These are phyloP conservation scores for Leptoclinus maculatus DNA, from an alignment of 2,797 vertebrate genomes.

Conservation along the genomic window DNA sequence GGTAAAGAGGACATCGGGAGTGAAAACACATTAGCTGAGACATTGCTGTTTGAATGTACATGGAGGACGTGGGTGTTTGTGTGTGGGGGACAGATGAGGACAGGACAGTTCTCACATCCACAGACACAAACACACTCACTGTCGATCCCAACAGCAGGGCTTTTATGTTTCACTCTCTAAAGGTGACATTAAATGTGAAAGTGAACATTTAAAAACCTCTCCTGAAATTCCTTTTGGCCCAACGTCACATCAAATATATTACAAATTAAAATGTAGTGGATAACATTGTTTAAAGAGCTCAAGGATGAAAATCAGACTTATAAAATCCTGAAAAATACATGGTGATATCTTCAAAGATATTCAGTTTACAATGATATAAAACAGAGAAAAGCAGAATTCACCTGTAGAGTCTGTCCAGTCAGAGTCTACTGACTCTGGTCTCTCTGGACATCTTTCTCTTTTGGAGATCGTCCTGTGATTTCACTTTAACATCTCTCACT, in stretches of 20 bases:
- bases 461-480: too few relatives aligned
- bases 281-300: neutral
- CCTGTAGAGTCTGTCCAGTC: too few relatives aligned
- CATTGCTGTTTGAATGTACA: conserved; percentile 1
- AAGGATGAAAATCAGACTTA: neutral
- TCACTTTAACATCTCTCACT: too few relatives aligned
- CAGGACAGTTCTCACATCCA: neutral
- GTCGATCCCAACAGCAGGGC: neutral
- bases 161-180: conserved; percentile 29
- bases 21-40: conserved; percentile 45
- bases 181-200: conserved; percentile 3
- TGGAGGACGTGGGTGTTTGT: conserved; percentile 4
- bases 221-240: too few relatives aligned
- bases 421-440: too few relatives aligned
- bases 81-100: neutral
- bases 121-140: conserved; percentile 3
- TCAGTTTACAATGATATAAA: neutral
- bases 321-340: neutral
- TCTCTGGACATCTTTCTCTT: too few relatives aligned
- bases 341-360: neutral
- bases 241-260: neutral
- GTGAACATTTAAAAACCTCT: neutral
- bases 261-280: neutral
- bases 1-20: conserved; percentile 19
- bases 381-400: too few relatives aligned